Base-by-base conservation (phyloP, 2,888 invertebrate species). In the Drosophila anomalata region DNA sequence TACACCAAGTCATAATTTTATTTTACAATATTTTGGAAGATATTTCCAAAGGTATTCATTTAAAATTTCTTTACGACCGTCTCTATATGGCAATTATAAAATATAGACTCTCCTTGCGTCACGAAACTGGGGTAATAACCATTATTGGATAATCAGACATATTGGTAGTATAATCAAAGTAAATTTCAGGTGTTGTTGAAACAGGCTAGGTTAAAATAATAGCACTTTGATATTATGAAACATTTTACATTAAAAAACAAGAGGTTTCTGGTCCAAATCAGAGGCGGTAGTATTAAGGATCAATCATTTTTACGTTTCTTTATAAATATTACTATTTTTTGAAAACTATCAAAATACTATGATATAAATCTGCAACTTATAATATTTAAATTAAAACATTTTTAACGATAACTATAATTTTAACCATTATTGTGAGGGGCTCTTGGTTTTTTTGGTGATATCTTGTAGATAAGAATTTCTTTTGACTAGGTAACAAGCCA, bases 111-210 rank as follows among this genome's bases (percentile, higher is more conserved):
- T 50, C 33, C 44, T 50, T 44, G 58, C 70, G 70, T 68, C 73
- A 72, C n/a, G 17, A 12, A 33, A 31, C 36, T 26, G 8, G 50
- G 22, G 51, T 39, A 46, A 48, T 61, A 68, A 47, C 24, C 52
- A 61, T 52, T 39, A 61, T 52, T 39, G 61, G 46, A 72, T 72
- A 68, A 61, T 39, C 67, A 67, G 60, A 67, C 73, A 47, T 53
- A 61, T 73, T 72, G 73, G 62, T 33, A 61, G 51, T 52, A 62
- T 12, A 61, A 50, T 59, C 61, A 44, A 44, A 42, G 9, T 29
- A 1, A 31, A 46, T 67, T 41, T 2, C 26, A 57, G 14, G 51
- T 41, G 3, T 11, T 14, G 14, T 11, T 14, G 24, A 22, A n/a
- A 17, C 65, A 46, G 26, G 11, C 22, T 12, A 20, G 65, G 22